A percentile compares a stretch with the other conserved stretches of the same genome.
phyloP scores from a whole-genome alignment of 2,113 vertebrate genomes.

The Lampris megalopsis region DNA sequence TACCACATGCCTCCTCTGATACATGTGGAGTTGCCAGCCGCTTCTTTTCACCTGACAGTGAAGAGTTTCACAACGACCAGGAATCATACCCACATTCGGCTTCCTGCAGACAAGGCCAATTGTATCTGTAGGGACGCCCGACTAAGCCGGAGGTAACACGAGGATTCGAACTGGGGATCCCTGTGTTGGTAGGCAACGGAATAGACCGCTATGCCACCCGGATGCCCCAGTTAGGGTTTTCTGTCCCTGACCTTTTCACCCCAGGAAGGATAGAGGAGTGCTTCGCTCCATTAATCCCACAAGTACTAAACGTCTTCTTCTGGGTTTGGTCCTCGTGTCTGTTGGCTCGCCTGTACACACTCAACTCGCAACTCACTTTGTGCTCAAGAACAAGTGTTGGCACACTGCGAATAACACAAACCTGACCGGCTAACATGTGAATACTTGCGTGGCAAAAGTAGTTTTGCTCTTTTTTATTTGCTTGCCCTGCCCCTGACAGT shows the following conservation, averaged over 20 bases:
- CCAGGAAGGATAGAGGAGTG: constrained; percentile 13
- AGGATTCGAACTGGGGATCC: too few relatives aligned
- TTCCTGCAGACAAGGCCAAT: too few relatives aligned
- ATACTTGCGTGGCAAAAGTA: background rate
- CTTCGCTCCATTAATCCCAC: constrained; percentile 49
- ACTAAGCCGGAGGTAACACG: too few relatives aligned
- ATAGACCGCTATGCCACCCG: too few relatives aligned
- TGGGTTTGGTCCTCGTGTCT: constrained; percentile 33
- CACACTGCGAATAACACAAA: background rate
- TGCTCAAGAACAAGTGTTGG: too few relatives aligned
- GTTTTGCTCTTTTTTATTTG: constrained; percentile 19
- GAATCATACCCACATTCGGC: too few relatives aligned
- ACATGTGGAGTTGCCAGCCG: too few relatives aligned
- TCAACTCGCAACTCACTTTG: background rate
- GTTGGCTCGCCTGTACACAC: background rate
- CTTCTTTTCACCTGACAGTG: too few relatives aligned
- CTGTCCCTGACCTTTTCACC: constrained; percentile 57
- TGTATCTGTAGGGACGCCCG: too few relatives aligned
- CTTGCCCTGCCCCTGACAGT: constrained; percentile 35
- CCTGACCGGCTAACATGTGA: constrained; percentile 7
- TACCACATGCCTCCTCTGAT: too few relatives aligned
- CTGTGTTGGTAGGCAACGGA: too few relatives aligned
- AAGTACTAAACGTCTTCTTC: constrained; percentile 63
- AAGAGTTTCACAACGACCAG: too few relatives aligned
- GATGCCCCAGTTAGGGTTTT: constrained; percentile 15